Percentiles rank a stretch among this genome's conserved stretches.
These are phyloP conservation scores for Diacarnus erythraeanus DNA, from an alignment of 37 sponge, comb jelly and placozoan species.

Conservation along the genomic window DNA sequence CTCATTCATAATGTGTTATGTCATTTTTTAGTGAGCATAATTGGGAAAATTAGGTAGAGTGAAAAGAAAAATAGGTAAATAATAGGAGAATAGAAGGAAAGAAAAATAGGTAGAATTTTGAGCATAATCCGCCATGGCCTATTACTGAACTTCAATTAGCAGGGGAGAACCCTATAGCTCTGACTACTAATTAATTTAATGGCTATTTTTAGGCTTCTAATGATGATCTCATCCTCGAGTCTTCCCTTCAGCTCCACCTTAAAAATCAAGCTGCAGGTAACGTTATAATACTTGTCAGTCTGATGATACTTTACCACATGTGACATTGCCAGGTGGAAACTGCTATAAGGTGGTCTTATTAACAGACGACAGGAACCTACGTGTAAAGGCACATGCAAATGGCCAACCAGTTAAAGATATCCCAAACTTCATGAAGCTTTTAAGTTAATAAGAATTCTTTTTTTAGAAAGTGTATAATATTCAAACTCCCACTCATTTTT, in stretches of 20 bases:
- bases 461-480: background rate
- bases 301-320: background rate
- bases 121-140: too few species aligned
- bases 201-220: slow-evolving; percentile 57
- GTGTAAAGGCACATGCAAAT: slow-evolving; percentile 81
- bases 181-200: too few species aligned
- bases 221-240: slow-evolving; percentile 79
- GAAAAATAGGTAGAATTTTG: too few species aligned
- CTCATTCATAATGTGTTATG: too few species aligned
- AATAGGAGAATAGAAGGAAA: too few species aligned
- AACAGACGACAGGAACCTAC: slow-evolving; percentile 87
- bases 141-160: too few species aligned
- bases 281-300: background rate
- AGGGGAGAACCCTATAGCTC: too few species aligned
- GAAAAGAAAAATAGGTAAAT: too few species aligned
- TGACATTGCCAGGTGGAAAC: background rate
- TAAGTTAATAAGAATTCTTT: background rate
- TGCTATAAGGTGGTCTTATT: slow-evolving; percentile 65
- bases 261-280: too few species aligned
- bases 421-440: slow-evolving; percentile 46
- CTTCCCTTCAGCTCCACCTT: slow-evolving; percentile 49
- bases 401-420: slow-evolving; percentile 65
- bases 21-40: too few species aligned
- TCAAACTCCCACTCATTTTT: background rate
- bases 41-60: too few species aligned